Conservation (phyloP, 2,888 invertebrate species). For the Sycophila texana region DNA sequence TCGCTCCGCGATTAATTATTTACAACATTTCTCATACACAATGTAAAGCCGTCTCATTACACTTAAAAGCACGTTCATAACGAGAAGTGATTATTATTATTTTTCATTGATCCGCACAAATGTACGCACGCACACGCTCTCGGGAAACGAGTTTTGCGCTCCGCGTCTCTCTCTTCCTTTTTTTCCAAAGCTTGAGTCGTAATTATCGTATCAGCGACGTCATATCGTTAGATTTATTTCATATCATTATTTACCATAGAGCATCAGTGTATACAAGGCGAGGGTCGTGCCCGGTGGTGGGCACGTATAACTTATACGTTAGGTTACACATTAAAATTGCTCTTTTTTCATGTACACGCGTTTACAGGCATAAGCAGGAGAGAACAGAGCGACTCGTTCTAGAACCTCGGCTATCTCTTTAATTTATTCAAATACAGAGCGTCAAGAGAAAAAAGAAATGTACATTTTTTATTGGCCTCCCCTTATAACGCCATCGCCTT, state of each 20-base stretch:
- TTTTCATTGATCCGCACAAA: conserved; percentile 19
- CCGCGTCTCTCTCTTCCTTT: conserved; percentile 24
- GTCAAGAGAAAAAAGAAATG: conserved; percentile 42
- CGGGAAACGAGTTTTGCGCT: not conserved
- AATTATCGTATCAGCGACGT: conserved; percentile 48
- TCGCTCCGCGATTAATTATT: conserved; percentile 40
- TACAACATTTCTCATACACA: conserved; percentile 38
- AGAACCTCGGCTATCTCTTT: conserved; percentile 48
- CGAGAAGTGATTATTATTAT: conserved; percentile 46
- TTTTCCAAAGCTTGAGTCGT: conserved; percentile 34
- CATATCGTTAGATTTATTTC: conserved; percentile 55
- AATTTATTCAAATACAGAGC: conserved; percentile 53
- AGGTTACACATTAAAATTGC: conserved; percentile 48
- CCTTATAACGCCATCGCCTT: not conserved
- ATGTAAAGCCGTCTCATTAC: conserved; percentile 40
- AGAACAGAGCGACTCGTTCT: conserved; percentile 6
- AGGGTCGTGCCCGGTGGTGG: conserved; percentile 30
- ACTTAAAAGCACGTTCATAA: conserved; percentile 26
- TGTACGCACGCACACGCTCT: not conserved
- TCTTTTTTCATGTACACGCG: conserved; percentile 35
- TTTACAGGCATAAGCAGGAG: conserved; percentile 45
- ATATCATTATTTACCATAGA: conserved; percentile 48
- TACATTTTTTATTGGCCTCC: conserved; percentile 43
- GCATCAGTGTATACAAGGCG: not conserved
- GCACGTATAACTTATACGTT: too few species aligned